Conservation (phyloP, 2,797 vertebrate species). For the Amazonetta brasiliensis region DNA sequence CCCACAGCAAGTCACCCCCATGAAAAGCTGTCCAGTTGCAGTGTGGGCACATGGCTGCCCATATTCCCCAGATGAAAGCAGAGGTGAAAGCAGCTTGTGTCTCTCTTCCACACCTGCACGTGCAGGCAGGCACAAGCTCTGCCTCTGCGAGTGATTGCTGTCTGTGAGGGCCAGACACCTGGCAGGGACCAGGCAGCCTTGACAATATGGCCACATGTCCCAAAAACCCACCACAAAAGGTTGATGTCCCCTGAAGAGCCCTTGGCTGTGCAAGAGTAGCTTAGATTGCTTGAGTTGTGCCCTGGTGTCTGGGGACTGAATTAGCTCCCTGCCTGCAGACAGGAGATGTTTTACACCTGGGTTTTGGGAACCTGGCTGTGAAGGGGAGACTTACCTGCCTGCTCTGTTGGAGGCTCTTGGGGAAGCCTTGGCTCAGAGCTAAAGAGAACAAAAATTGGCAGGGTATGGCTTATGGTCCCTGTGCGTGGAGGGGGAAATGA, state of each 20-base stretch:
- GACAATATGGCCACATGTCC: rapidly evolving
- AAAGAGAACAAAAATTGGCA: not conserved
- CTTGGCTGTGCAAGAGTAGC: not conserved
- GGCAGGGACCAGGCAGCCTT: not conserved
- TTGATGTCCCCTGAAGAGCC: not conserved
- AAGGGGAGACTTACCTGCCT: not conserved
- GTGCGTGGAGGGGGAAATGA: rapidly evolving
- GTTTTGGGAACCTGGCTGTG: not conserved
- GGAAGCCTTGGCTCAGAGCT: not conserved
- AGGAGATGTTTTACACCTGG: not conserved
- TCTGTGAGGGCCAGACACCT: not conserved
- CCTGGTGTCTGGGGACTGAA: not conserved
- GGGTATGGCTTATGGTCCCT: rapidly evolving
- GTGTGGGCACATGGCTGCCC: too few species aligned
- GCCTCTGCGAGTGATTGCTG: not conserved
- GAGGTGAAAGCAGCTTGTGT: not conserved
- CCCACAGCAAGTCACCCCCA: not conserved
- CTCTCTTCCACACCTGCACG: rapidly evolving
- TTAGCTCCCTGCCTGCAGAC: not conserved
- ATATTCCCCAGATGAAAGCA: not conserved
- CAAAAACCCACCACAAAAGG: not conserved
- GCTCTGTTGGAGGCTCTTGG: rapidly evolving
- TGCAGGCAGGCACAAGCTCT: not conserved
- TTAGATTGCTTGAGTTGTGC: not conserved
- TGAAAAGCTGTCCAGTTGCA: not conserved